These are phyloP conservation scores for Unio pictorum DNA, from an alignment of 2,888 invertebrate genomes.

Conservation along the genomic window DNA sequence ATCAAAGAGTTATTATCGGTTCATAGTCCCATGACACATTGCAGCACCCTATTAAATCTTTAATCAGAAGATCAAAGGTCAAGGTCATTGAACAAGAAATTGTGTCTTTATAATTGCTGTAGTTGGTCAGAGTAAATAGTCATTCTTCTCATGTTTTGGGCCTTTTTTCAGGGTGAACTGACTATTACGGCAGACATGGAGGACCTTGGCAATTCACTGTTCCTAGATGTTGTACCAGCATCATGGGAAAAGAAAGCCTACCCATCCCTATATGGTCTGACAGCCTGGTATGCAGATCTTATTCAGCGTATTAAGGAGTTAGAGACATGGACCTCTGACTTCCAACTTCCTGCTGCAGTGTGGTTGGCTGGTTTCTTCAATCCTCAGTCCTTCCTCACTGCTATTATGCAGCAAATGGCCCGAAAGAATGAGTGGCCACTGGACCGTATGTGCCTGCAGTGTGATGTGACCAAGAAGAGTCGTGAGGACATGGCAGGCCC, in stretches of 20 bases:
- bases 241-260: constrained; percentile 92
- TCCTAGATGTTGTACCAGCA: constrained; percentile 88
- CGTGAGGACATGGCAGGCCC: constrained; percentile 92
- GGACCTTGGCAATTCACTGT: constrained; percentile 90
- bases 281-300: constrained; percentile 94
- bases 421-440: constrained; percentile 92
- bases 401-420: constrained; percentile 97
- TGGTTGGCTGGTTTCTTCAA: constrained; percentile 99
- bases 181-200: constrained; percentile 98
- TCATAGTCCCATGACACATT: too few species aligned
- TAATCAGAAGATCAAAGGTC: too few species aligned
- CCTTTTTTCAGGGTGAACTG: constrained; percentile 82
- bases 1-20: too few species aligned
- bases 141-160: too few species aligned
- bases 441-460: constrained; percentile 97
- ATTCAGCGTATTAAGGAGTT: constrained; percentile 82
- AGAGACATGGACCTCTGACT: constrained; percentile 96
- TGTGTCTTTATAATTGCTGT: too few species aligned
- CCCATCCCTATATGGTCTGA: constrained; percentile 89
- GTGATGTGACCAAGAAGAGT: constrained; percentile 96
- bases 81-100: too few species aligned
- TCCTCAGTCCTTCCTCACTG: constrained; percentile 94
- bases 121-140: too few species aligned
- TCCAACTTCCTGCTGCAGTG: constrained; percentile 87
- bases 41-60: too few species aligned